Evolutionary conservation across 1,140 invertebrate genomes (phyloP).

Genomic region (Drosophila rhopaloa): DNA sequence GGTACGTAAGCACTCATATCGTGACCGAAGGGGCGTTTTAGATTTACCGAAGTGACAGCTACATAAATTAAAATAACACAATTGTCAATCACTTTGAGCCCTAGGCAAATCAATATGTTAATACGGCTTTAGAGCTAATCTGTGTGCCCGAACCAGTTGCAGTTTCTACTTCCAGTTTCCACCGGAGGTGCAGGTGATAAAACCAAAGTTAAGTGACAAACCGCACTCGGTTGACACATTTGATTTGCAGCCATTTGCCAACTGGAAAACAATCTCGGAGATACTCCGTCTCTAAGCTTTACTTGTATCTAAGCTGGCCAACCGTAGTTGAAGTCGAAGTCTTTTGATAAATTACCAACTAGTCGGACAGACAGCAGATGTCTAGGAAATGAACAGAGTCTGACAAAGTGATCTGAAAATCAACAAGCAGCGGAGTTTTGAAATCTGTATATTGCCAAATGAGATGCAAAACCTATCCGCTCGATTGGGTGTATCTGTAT

Average conservation of each 20-base stretch:
- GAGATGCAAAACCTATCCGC: conserved; percentile 37
- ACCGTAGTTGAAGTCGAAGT: conserved; percentile 9
- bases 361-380: conserved; percentile 38
- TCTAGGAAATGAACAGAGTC: conserved; percentile 51
- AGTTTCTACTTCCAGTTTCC: conserved; percentile 31
- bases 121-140: conserved; percentile 40
- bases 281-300: conserved; percentile 18
- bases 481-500: conserved; percentile 47
- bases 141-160: conserved; percentile 23
- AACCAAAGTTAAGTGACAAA: conserved; percentile 53
- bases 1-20: conserved; percentile 19
- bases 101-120: conserved; percentile 80
- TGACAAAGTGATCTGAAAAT: conserved; percentile 49
- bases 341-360: conserved; percentile 57
- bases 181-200: conserved; percentile 48
- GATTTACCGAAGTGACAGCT: conserved; percentile 56
- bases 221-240: conserved; percentile 53
- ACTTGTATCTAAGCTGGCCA: conserved; percentile 5
- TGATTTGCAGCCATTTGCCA: conserved; percentile 59
- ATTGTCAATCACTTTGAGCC: conserved; percentile 77
- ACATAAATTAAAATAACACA: conserved; percentile 80
- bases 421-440: conserved; percentile 15
- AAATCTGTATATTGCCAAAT: conserved; percentile 36
- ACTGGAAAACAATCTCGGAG: conserved; percentile 27
- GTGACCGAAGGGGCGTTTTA: conserved; percentile 62